Evolutionary conservation across 2,113 vertebrate species (phyloP), one percentile per base, ranked within the genome.

Genomic region (Andinoacara biseriatus): DNA sequence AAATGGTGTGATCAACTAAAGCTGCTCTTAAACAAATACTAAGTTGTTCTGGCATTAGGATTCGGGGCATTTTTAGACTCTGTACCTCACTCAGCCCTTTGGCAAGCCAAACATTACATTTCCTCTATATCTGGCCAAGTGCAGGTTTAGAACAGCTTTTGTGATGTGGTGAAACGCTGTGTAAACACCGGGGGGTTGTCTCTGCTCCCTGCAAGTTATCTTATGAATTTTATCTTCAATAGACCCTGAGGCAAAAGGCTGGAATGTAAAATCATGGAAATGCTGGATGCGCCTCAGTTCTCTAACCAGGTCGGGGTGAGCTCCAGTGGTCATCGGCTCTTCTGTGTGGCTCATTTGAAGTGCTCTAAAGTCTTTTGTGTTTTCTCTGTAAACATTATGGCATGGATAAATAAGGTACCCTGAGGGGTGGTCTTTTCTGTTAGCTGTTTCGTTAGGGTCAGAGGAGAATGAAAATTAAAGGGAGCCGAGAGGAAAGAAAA

Each of bases 361-460:
- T 65, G 0, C 2, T 83, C 83, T 83, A 74, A 90, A 84, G 54
- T 81, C 65, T 65, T 92, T 91, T 94, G 90, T 93, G 89, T 93
- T 95, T 94, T 95, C 90, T 94, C 91, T 96, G 93, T 94, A 94
- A 96, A 96, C 93, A 92, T 58, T 76, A 57, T 89, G 76, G 85
- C 52, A 29, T 67, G 60, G 87, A 94, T 94, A 95, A 95, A 93
- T 86, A 81, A 76, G 83, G 18, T 49, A 86, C 90, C 82, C 63
- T 85, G 86, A 95, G 93, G 96, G 94, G 93, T 90, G 87, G 91
- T 93, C 90, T 91, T 83, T 38, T 91, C 59, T 77, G 52, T 67
- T 46, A 38, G 35, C 9, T 38, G 35, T 38, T 38, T 38, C 2
- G 8, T 61, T 22, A 67, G 54, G 92, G 87, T 76, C 17, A 40